Conservation (phyloP, 2,113 vertebrate species). For the Phrynosoma blainvillii region DNA sequence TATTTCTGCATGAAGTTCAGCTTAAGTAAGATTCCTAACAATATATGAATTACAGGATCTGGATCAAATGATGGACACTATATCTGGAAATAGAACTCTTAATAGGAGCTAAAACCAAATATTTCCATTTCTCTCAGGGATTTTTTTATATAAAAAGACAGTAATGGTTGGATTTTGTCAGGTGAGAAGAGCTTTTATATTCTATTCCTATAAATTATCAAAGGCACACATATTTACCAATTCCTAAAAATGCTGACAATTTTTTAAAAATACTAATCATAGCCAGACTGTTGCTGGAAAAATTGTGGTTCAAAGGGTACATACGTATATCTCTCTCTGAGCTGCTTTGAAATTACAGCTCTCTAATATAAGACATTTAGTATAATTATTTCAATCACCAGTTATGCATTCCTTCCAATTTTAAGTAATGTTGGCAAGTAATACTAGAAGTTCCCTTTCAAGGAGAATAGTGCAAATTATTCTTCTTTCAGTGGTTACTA, state of each 20-base stretch:
- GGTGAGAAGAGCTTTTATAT: neutral
- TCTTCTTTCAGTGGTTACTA: neutral
- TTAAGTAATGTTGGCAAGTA: neutral
- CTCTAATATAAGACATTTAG: neutral
- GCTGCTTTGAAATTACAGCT: neutral
- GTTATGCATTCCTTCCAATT: neutral
- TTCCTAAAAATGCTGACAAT: neutral
- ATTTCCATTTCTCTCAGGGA: neutral
- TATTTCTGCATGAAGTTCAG: too few relatives aligned
- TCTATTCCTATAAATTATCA: neutral
- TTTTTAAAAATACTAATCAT: neutral
- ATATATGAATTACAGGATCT: neutral
- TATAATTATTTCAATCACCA: slow-evolving; percentile 5
- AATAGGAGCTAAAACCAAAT: neutral
- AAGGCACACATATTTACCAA: neutral
- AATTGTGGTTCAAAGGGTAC: neutral
- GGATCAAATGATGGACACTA: neutral
- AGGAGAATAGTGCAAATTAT: neutral
- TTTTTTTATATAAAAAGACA: neutral
- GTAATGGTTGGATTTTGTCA: neutral
- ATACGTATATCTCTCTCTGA: neutral
- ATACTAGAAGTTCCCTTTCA: neutral
- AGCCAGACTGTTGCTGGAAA: neutral
- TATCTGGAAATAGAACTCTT: neutral
- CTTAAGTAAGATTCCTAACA: neutral